Evolutionary conservation across 2,113 vertebrate species (phyloP), one percentile per base, ranked within the genome.

Genomic region (Epinephelus fuscoguttatus): DNA sequence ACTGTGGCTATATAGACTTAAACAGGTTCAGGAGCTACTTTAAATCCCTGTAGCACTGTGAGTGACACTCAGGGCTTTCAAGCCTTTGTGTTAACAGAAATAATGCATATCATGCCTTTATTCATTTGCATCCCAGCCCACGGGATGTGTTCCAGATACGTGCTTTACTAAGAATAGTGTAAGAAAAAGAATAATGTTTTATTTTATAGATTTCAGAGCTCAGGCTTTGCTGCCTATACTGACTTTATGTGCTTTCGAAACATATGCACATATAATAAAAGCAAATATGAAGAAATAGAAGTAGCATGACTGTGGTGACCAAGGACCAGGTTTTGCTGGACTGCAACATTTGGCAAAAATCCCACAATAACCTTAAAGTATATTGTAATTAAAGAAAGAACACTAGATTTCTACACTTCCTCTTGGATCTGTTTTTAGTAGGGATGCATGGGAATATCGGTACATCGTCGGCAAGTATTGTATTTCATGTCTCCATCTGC

Each of bases 111-210:
- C 21, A 59, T 75, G 17, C 45, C 66, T 72, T 73, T 57, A 40
- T 84, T 69, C 61, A 50, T 88, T 81, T 82, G 69, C 23, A 74
- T 82, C 55, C 10, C 13, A 40, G 12, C 70, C 79, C 78, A 49
- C 7, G 70, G 85, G 88, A 83, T n/a, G 61, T 66, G 17, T 68
- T 83, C 70, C 60, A 77, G 40, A 76, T 85, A 18, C 60, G 42
- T 66, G 64, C 72, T 75, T 63, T 27, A 45, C 71, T 68, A 60
- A 56, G 64, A 78, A 66, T 83, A 84, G 76, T 71, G 3, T 12
- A 33, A 42, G 42, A 23, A 63, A 30, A 40, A 25, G 42, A 23
- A 63, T 40, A 40, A 25, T 70, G n/a, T 53, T 42, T 74, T 69
- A 52, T 77, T 64, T 57, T 27, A 37, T 63, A 25, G 21, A 70